Evolutionary conservation across 2,113 vertebrate genomes (phyloP), one percentile per base, ranked within the genome.

Genomic region (Cryptomyrus ogoouensis): DNA sequence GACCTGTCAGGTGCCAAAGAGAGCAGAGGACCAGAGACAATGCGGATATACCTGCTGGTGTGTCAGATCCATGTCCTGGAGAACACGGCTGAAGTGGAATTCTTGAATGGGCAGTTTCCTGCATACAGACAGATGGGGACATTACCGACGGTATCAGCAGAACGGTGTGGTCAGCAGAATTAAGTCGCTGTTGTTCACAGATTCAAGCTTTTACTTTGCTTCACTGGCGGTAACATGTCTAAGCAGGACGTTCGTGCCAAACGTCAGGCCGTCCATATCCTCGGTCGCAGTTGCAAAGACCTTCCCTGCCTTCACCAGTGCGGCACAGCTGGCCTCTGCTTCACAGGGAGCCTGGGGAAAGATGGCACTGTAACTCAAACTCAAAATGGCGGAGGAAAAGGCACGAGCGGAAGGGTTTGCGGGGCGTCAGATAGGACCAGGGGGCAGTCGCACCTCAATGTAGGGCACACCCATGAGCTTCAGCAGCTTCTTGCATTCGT

Each of bases 241-340:
- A 93, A 99, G 96, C 6, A 99, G 94, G 66, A 99, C 96, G 0
- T 96, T 96, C 15, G 97, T 99, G 89, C 98, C 98, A 0, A 99
- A 99, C 2, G 98, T 99, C 93, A 99, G 94, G 4, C 98, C 97
- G 7, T 99, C 98, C 98, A 99, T 99, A 86, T 99, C 98, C 92
- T 99, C 98, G 0, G 98, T 99, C 49, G 98, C 98, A 0, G 98
- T 98, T 0, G 97, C 97, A 0, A 97, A 99, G 49, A 99, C 98
- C 90, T 98, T 99, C 12, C 97, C 98, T 0, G 96, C 96, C 94
- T 99, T 99, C 93, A 96, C 96, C 70, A 96, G 93, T 88, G 96
- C 95, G 2, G 96, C 95, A 2, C 98, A 99, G 93, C 97, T 99
- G 91, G 98, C 98, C 91, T 99, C 98, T 0, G 98, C 98, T 90